Conservation (phyloP, 2,888 invertebrate species). For the Poecilobothrus nobilitatus region DNA sequence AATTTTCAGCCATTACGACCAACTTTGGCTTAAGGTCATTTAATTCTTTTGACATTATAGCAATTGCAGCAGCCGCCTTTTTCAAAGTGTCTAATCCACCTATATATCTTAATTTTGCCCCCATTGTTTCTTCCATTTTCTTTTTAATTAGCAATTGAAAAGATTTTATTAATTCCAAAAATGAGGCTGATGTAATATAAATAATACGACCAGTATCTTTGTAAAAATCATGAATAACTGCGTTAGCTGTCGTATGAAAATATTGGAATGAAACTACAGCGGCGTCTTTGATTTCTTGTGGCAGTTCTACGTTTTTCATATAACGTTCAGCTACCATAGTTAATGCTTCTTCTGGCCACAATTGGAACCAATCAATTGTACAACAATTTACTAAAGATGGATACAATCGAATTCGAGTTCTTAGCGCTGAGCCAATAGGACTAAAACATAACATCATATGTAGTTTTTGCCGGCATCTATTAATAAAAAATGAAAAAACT, state of each 20-base stretch:
- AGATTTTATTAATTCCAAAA: constrained; percentile 71
- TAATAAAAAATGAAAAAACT: constrained; percentile 73
- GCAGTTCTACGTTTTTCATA: constrained; percentile 57
- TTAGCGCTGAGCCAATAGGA: constrained; percentile 73
- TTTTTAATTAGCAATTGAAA: constrained; percentile 66
- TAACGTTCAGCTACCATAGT: constrained; percentile 74
- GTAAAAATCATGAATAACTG: constrained; percentile 55
- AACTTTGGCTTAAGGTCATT: constrained; percentile 75
- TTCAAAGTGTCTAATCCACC: constrained; percentile 74
- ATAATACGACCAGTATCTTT: constrained; percentile 59
- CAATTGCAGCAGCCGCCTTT: constrained; percentile 71
- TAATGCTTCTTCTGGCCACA: constrained; percentile 77
- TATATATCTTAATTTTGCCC: constrained; percentile 66
- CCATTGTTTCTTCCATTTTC: constrained; percentile 61
- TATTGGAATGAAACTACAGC: constrained; percentile 77
- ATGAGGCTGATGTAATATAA: constrained; percentile 85
- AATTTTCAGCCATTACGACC: constrained; percentile 67
- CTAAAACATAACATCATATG: constrained; percentile 71
- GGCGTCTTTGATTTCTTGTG: constrained; percentile 49
- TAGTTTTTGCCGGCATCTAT: constrained; percentile 67
- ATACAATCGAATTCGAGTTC: constrained; percentile 73
- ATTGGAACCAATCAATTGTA: constrained; percentile 89
- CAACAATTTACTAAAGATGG: constrained; percentile 87
- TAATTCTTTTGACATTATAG: constrained; percentile 68
- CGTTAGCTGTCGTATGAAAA: constrained; percentile 73